A percentile compares a stretch with the other conserved stretches of the same genome.
These are phyloP conservation scores for Himantopus leucocephalus DNA, from an alignment of 2,113 vertebrate genomes.

Conservation along the genomic window DNA sequence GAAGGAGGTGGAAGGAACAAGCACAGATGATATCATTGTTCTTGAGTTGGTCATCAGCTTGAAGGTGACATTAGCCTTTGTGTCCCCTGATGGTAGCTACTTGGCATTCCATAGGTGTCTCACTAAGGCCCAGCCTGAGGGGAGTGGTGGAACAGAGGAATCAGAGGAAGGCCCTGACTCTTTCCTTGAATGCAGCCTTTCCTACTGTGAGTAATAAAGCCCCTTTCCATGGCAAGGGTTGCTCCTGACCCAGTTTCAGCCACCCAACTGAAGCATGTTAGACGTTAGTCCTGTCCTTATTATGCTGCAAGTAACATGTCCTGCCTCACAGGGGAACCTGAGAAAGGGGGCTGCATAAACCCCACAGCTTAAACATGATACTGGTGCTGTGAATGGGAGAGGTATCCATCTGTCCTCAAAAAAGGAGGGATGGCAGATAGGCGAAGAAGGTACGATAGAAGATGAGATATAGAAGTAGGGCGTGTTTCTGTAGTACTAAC, in stretches of 20 bases:
- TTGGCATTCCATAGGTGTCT: neutral
- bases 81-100: neutral
- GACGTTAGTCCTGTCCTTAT: neutral
- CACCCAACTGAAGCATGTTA: neutral
- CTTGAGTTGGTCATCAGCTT: neutral
- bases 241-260: neutral
- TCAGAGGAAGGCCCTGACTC: neutral
- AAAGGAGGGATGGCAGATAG: neutral
- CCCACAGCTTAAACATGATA: neutral
- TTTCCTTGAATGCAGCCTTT: neutral
- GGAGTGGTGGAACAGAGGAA: neutral
- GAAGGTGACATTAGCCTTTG: neutral
- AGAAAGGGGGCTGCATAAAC: neutral
- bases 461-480: neutral
- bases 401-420: neutral
- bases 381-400: neutral
- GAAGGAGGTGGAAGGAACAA: neutral
- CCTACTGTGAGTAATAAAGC: neutral
- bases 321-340: neutral
- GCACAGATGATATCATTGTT: neutral
- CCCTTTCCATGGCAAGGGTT: neutral
- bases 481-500: fast-evolving
- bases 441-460: neutral
- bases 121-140: neutral
- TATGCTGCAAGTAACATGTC: neutral